These are phyloP conservation scores for Ciconia boyciana DNA, from an alignment of 2,113 vertebrate species.

Conservation along the genomic window DNA sequence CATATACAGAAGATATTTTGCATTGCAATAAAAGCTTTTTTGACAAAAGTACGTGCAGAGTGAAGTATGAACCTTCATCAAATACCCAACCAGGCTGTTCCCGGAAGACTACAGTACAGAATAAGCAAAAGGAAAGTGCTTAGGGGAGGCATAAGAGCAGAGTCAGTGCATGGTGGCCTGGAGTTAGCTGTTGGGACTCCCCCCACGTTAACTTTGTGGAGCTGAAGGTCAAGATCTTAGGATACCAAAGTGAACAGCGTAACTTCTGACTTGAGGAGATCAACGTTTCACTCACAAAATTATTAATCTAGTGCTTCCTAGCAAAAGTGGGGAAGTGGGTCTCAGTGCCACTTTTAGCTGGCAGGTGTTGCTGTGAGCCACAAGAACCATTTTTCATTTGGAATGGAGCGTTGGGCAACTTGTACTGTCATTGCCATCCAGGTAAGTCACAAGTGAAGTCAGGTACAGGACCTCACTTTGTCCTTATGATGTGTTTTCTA, in stretches of 20 bases:
- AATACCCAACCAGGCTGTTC: not conserved
- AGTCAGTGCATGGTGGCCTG: not conserved
- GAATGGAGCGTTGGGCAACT: not conserved
- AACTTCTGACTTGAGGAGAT: not conserved
- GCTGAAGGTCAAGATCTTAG: not conserved
- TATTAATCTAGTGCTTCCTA: not conserved
- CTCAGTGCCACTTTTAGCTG: not conserved
- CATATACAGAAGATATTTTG: constrained; percentile 73
- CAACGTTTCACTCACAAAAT: not conserved
- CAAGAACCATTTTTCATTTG: not conserved
- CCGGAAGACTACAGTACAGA: not conserved
- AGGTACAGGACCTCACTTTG: not conserved
- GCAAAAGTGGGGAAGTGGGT: not conserved
- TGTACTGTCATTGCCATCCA: not conserved
- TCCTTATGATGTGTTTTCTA: not conserved
- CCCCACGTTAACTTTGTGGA: not conserved
- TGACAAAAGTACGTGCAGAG: constrained; percentile 66
- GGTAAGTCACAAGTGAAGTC: not conserved
- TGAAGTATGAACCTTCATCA: constrained; percentile 65
- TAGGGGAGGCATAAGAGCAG: not conserved
- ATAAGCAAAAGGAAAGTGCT: not conserved
- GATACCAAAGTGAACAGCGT: not conserved
- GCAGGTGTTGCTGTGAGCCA: not conserved
- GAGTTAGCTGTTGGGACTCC: not conserved
- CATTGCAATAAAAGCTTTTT: constrained; percentile 74